These are phyloP conservation scores for Phaethornis superciliosus DNA, from an alignment of 2,113 vertebrate species.

Conservation along the genomic window DNA sequence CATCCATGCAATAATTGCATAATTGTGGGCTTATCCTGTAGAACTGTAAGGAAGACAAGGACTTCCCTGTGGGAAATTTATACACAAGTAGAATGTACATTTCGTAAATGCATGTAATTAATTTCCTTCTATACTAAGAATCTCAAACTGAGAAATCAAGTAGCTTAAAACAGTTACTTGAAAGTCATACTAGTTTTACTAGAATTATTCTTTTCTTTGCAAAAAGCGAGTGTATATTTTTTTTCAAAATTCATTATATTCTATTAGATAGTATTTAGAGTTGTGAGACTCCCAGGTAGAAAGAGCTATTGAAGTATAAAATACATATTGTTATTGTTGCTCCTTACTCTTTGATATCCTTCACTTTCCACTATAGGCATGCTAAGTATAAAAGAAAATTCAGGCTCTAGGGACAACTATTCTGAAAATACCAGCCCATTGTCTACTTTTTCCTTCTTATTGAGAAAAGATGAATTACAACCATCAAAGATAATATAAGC, in stretches of 20 bases:
- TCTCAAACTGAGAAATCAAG: conserved; percentile 23
- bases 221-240: background rate
- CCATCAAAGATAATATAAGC: background rate
- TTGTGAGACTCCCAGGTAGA: background rate
- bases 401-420: background rate
- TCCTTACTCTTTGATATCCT: background rate
- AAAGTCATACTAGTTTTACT: conserved; percentile 45
- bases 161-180: conserved; percentile 37
- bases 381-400: background rate
- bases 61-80: background rate
- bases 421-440: background rate
- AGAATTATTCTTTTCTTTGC: background rate
- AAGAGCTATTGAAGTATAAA: background rate
- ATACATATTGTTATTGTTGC: background rate
- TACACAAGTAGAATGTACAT: background rate
- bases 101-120: conserved; percentile 3
- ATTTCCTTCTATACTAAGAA: conserved; percentile 16
- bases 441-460: background rate
- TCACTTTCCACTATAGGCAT: background rate
- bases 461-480: background rate
- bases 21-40: background rate
- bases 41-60: background rate
- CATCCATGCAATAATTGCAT: background rate
- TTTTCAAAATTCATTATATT: conserved; percentile 37
- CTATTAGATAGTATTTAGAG: background rate